Evolutionary conservation across 2,888 invertebrate genomes (phyloP), one percentile per base, ranked within the genome.

Genomic region (Polymixis lichenea): DNA sequence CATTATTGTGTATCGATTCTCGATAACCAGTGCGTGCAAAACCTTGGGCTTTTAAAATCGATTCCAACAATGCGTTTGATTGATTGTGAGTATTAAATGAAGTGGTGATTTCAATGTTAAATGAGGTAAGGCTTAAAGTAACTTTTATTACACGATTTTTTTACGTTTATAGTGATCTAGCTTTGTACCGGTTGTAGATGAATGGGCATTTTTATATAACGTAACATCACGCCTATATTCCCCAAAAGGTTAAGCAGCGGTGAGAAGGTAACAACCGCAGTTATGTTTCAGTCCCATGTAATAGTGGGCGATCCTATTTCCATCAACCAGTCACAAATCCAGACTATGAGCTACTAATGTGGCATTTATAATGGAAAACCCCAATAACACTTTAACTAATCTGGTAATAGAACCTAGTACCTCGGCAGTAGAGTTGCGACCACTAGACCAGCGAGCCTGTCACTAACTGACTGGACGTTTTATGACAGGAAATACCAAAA

Each of bases 1-100:
- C 51, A 43, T 55, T 64, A 85, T 84, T 86, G 75, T 70, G 75
- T 82, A 87, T 88, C 68, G 86, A 86, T 86, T 83, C 62, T 77
- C 51, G 17, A 58, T 72, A 51, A 38, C 61, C 56, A 61, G 56
- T 62, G 55, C 56, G 32, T 77, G 19, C 8, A 25, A 38, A 70
- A 28, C 28, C 79, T 71, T 79, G 46, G 9, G 19, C 19, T 38
- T 68, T 79, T 77, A 43, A 58, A 79, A 84, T 80, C 66, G 72
- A 75, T 71, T 74, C 25, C 9, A 49, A 19, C 43, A 38, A 60
- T 61, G n/a, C 1, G 17, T 15, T 51, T 80, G 60, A 78, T 65
- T 75, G 58, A 66, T 79, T 67, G 64, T 46, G 13, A 25, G 46
- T 66, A 69, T 68, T 0, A 25, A 43, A 15, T 43, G 58, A 58